Evolutionary conservation across 1,140 invertebrate species (phyloP), one percentile per base, ranked within the genome.

Genomic region (Potamilus streckersoni): DNA sequence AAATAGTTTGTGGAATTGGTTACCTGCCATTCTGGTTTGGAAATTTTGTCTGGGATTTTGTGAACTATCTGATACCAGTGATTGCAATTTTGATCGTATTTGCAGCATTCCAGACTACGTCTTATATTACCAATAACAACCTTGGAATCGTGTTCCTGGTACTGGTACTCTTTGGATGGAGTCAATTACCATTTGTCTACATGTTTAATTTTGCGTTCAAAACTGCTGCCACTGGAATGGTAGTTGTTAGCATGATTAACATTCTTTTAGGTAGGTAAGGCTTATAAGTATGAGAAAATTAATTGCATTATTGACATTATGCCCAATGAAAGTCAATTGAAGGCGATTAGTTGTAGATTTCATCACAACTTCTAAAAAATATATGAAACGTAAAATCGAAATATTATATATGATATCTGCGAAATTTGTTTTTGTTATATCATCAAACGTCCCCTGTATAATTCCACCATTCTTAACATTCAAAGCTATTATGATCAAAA

Each of bases 31-130:
- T 78, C 65, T 85, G 84, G 84, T 56, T 79, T 38, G 65, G 78
- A 13, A 82, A 79, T 59, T 78, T 83, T 27, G 57, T 71, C 19
- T 83, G 82, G 82, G 84, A 85, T 74, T 75, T 80, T 16, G 68
- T 83, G 49, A 83, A 83, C 62, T 85, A 81, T 71, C 49, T 83
- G 1, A 71, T 84, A 23, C 79, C 80, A n/a, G 70, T 74, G 23
- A 5, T 73, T 11, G 57, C 76, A 19, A 83, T 84, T 23, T 55
- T 85, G n/a, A 59, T 81, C 16, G 76, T 79, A 5, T 83, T 84
- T 79, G 76, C 75, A 23, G 80, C 70, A 19, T 81, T 78, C 62
- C 57, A 80, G 20, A 69, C 71, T 3, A 55, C 61, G 16, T 75
- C 79, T 15, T 80, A 70, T 63, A 49, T 69, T 15, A 68, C 68